phyloP scores from a whole-genome alignment of 2,797 vertebrate species.

The Hirundo rustica region DNA sequence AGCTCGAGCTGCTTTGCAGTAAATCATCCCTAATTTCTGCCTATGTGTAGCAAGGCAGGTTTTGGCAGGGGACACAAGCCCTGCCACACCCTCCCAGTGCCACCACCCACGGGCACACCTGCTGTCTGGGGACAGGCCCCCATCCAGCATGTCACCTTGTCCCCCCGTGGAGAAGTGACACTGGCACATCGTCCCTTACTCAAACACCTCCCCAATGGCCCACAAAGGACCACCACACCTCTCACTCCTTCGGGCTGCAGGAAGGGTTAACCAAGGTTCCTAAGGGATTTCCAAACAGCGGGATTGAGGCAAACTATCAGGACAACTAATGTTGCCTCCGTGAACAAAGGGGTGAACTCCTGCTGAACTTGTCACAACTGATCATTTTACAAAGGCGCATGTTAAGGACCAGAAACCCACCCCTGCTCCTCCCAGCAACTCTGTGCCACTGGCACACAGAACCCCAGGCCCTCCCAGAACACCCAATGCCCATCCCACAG shows the following conservation, averaged over 20 bases:
- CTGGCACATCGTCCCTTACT: neutral
- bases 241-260: neutral
- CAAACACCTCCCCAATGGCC: accelerated
- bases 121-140: neutral
- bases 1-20: neutral
- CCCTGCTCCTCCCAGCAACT: neutral
- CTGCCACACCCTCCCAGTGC: neutral
- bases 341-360: neutral
- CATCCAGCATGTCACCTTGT: accelerated
- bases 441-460: neutral
- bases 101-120: neutral
- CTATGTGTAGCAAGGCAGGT: neutral
- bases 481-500: neutral
- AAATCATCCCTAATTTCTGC: neutral
- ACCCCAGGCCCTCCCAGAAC: neutral
- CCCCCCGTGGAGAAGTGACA: neutral
- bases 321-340: neutral
- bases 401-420: neutral
- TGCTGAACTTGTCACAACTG: neutral
- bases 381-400: neutral
- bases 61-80: accelerated
- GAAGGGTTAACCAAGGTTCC: neutral
- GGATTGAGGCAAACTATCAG: neutral
- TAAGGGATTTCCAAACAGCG: neutral
- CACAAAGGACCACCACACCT: neutral